Base-by-base conservation (phyloP, 2,797 vertebrate genomes). In the Notolepis coatsorum region DNA sequence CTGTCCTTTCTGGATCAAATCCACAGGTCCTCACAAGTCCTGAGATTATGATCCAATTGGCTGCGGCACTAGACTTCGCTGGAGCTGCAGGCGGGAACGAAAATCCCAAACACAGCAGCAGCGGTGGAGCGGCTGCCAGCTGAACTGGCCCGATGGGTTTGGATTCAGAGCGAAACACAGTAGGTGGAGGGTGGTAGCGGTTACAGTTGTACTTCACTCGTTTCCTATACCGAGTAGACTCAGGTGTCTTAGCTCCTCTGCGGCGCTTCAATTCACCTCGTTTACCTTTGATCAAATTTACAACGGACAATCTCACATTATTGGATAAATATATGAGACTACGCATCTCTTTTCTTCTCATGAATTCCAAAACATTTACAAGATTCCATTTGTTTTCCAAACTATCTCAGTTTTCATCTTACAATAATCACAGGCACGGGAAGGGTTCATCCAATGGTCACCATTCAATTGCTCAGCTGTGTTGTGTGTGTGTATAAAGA, bases 111-210 rank as follows among this genome's bases (percentile, higher is more conserved):
- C 45, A 70, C 43, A n/a, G 0, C n/a, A 55, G 56, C 60, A 7
- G n/a, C 54, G 47, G 21, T 52, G 58, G 43, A 64, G 42, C 75
- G 62, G 65, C 67, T 77, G 68, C 61, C 18, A 6, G 23, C 25
- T 28, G 9, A 5, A 10, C 23, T 20, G 24, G 3, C 12, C 21
- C 31, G 4, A 3, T n/a, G 46, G 27, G 23, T 48, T 48, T 24
- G 27, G 56, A 66, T 51, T 5, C 27, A 51, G 27, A 20, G 25
- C 9, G 23, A 17, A 33, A 47, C 61, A 24, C 45, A 42, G 68
- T 39, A 48, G 33, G 30, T 65, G 35, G 13, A 41, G 50, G 82
- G 81, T 82, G 85, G 68, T 73, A 77, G 57, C 51, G 79, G 80
- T 84, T 82, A 80, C 47, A 18, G 46, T 47, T 58, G 72, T n/a